Base-by-base conservation (phyloP, 2,888 invertebrate species). In the Sisyra nigra region DNA sequence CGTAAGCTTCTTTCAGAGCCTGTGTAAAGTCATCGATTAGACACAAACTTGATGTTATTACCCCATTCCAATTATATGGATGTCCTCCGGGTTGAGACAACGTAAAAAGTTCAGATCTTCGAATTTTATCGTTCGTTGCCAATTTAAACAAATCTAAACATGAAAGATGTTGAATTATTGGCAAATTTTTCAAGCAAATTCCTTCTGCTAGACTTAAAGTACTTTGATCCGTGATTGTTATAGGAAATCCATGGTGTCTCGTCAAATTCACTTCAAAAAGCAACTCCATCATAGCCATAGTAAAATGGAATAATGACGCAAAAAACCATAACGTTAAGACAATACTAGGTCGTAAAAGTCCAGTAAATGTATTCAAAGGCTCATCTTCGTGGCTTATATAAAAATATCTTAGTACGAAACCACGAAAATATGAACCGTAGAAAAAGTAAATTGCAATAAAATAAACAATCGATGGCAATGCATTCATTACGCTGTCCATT, bases 61-160 rank as follows among this genome's bases (percentile, higher is more conserved):
- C 58, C 48, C 72, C 71, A 53, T 79, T 84, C 91, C 91, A 91
- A 54, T 85, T 86, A 54, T 84, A 79, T 1, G 91, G 87, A 60
- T 88, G 88, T 24, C 87, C 87, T 14, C 88, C 87, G 18, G 86
- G 87, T 54, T 80, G 75, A 24, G 85, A 85, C 0, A 87, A 63
- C 10, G 74, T 69, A 55, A 80, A 89, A 34, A 89, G 65, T 44
- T 74, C 64, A 49, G 66, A 59, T 39, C 88, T 69, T 51, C 84
- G 67, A 1, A 48, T 40, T 15, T 63, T 56, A 34, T 78, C 76
- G 53, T 73, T 76, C 52, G 74, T 69, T 1, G 80, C 69, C 52
- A 88, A 58, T 29, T 72, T 69, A 52, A 71, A 72, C 14, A 91
- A 66, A 58, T 87, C 86, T 46, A 79, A 67, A 47, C 79, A 83